Evolutionary conservation across 2,113 vertebrate genomes (phyloP).

Genomic region (Caranx melampygus): DNA sequence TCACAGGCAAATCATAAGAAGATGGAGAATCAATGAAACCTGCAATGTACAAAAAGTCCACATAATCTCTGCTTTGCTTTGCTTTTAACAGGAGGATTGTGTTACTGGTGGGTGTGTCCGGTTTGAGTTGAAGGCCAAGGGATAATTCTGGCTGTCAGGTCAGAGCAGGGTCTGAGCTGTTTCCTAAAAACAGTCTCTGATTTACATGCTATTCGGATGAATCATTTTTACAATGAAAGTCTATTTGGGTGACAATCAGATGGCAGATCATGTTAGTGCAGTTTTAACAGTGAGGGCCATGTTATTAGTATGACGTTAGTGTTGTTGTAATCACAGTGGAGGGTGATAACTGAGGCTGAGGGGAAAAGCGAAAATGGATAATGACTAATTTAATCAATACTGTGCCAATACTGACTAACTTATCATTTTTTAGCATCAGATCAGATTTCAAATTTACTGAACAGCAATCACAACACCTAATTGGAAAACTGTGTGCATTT

Average conservation of each 20-base stretch:
- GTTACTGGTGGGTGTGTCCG: background rate
- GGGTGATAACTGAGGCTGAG: background rate
- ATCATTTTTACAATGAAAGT: slow-evolving; percentile 7
- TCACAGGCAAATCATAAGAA: background rate
- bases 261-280: background rate
- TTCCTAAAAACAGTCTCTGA: background rate
- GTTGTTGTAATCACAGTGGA: background rate
- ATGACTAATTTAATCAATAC: background rate
- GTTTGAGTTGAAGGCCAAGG: slow-evolving; percentile 18
- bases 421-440: background rate
- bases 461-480: background rate
- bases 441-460: background rate
- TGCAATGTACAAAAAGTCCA: slow-evolving; percentile 6
- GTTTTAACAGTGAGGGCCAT: background rate
- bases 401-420: background rate
- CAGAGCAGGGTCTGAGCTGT: background rate
- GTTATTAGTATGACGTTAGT: background rate
- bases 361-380: background rate
- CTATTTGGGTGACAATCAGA: background rate
- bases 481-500: background rate
- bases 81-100: slow-evolving; percentile 5
- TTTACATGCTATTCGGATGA: slow-evolving; percentile 10
- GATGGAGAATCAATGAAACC: slow-evolving; percentile 28
- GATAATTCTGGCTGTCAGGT: slow-evolving; percentile 24
- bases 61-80: slow-evolving; percentile 28